Conservation (phyloP, 2,797 vertebrate species). For the Ataeniobius toweri region DNA sequence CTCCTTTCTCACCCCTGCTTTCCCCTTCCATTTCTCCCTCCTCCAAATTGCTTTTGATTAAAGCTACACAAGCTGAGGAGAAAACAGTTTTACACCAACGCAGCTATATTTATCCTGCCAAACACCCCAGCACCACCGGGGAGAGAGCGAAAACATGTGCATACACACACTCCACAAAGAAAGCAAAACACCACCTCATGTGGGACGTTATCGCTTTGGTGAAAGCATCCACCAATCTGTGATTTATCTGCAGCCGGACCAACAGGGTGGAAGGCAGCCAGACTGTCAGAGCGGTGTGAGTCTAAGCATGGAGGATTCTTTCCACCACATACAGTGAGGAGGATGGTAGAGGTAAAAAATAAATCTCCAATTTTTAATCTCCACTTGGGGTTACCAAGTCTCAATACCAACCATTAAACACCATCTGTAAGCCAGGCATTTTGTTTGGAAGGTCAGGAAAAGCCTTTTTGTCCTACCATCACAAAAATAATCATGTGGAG, state of each 20-base stretch:
- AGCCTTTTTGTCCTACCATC: no score
- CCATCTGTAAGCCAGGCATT: no score
- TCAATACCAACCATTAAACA: no score
- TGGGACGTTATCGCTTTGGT: constrained; percentile 70
- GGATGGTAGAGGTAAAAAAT: no score
- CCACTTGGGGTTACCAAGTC: no score
- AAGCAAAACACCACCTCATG: constrained; percentile 67
- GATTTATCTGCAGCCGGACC: constrained; percentile 59
- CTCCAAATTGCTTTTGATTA: constrained; percentile 86
- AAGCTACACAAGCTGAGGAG: constrained; percentile 80
- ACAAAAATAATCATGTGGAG: no score
- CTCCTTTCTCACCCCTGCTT: constrained; percentile 23
- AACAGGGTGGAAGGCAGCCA: constrained; percentile 48
- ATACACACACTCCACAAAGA: constrained; percentile 39
- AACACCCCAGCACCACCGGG: constrained; percentile 76
- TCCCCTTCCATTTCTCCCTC: constrained; percentile 70
- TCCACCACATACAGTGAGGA: no score
- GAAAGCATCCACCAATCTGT: constrained; percentile 71
- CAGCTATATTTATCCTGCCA: constrained; percentile 84
- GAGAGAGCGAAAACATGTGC: constrained; percentile 61
- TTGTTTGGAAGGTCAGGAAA: no score
- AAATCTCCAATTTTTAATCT: no score
- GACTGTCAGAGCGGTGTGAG: constrained; percentile 13
- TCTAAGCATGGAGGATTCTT: neutral
- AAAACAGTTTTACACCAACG: constrained; percentile 80